These are phyloP conservation scores for Alouatta palliata DNA, from an alignment of 2,113 vertebrate species.

Conservation along the genomic window DNA sequence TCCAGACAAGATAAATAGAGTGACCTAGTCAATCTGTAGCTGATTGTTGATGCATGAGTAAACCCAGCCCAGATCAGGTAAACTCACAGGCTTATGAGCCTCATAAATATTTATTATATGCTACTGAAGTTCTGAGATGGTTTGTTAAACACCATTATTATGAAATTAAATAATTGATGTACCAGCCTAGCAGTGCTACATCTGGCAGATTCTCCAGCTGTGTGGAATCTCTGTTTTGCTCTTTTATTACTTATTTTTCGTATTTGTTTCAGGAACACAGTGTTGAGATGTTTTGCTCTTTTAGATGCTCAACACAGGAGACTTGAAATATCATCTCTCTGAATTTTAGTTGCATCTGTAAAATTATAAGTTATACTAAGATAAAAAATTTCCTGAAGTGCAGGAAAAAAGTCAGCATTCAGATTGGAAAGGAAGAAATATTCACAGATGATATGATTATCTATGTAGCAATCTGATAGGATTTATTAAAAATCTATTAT, in stretches of 20 bases:
- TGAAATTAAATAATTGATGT: background rate
- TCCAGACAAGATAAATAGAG: background rate
- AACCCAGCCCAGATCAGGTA: background rate
- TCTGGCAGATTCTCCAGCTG: background rate
- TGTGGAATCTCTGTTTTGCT: background rate
- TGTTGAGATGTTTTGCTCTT: background rate
- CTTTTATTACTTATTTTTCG: background rate
- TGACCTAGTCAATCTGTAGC: background rate
- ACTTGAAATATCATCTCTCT: background rate
- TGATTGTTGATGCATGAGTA: background rate
- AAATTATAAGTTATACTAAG: background rate
- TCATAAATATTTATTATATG: background rate
- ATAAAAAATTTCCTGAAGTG: background rate
- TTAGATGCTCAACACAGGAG: background rate
- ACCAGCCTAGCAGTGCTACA: background rate
- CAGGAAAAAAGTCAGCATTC: background rate
- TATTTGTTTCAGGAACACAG: too few species aligned
- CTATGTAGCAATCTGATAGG: background rate
- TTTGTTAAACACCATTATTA: background rate
- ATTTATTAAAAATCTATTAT: background rate
- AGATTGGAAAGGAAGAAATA: background rate
- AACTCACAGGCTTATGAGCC: background rate
- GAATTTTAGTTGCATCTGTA: background rate
- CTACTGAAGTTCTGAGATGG: background rate
- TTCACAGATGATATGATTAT: background rate